Conservation (phyloP, 2,888 invertebrate genomes). For the Helicoverpa assulta region DNA sequence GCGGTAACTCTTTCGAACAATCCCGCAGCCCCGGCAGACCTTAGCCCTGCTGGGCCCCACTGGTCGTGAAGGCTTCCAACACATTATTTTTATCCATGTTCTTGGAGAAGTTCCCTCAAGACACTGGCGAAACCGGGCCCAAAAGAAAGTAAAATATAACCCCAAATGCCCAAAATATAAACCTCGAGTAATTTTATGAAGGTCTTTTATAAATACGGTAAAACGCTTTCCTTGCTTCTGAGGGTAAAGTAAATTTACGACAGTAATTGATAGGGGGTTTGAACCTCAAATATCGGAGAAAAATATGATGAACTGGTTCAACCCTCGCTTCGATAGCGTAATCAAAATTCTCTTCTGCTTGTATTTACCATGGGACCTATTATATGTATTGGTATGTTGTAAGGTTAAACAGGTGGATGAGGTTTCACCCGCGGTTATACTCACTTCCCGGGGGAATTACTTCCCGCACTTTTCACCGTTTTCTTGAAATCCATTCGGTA, state of each 20-base stretch:
- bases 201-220: background rate
- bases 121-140: too few species aligned
- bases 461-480: too few species aligned
- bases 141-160: background rate
- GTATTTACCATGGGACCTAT: conserved; percentile 25
- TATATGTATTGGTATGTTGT: conserved; percentile 12
- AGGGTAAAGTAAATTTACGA: conserved; percentile 12
- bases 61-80: too few species aligned
- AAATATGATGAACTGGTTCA: conserved; percentile 37
- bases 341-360: conserved; percentile 20
- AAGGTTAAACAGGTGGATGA: conserved; percentile 13
- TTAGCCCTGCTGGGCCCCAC: too few species aligned
- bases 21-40: too few species aligned
- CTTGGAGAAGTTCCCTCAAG: too few species aligned
- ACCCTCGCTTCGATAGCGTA: conserved; percentile 14
- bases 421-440: background rate
- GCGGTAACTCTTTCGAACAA: too few species aligned
- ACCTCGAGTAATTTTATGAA: background rate
- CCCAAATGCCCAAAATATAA: background rate
- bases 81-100: too few species aligned
- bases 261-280: conserved; percentile 31
- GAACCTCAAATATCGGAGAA: conserved; percentile 25
- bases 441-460: too few species aligned
- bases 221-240: conserved; percentile 16
- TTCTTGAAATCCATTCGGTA: too few species aligned